A percentile compares a stretch with the other conserved stretches of the same genome.
Conservation (phyloP, 2,113 vertebrate genomes). For the Arvicanthis niloticus region DNA sequence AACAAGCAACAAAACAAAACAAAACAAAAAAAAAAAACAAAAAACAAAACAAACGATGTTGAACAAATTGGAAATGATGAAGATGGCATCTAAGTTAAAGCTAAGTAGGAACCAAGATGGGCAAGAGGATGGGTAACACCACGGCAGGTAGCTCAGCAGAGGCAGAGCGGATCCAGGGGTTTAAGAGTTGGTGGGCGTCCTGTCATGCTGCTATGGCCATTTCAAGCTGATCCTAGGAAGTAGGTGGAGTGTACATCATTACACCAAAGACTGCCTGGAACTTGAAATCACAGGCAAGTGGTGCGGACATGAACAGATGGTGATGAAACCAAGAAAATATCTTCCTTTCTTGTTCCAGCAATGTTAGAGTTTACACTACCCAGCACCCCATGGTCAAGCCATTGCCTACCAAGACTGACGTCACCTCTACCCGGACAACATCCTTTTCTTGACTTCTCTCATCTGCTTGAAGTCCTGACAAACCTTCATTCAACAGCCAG, state of each 20-base stretch:
- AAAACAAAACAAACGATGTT: neutral
- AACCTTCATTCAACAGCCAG: neutral
- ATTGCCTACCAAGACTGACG: neutral
- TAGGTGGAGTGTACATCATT: neutral
- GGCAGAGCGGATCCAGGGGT: neutral
- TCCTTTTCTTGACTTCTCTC: neutral
- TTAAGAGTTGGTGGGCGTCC: rapidly evolving
- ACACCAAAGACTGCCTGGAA: neutral
- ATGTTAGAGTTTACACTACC: neutral
- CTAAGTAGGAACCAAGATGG: neutral
- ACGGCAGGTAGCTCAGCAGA: neutral
- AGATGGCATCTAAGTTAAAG: neutral
- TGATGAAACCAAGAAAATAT: neutral
- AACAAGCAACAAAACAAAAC: no score
- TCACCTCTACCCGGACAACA: neutral
- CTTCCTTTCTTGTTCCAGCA: neutral
- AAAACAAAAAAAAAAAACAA: neutral
- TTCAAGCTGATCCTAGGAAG: constrained; percentile 10
- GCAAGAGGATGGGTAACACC: neutral
- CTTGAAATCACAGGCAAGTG: neutral
- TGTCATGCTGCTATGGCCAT: neutral
- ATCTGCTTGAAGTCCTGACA: neutral
- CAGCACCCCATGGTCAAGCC: neutral
- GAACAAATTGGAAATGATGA: constrained; percentile 5
- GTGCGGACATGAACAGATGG: neutral